Conservation (phyloP, 2,888 invertebrate species). For the Phragmatobia fuliginosa region DNA sequence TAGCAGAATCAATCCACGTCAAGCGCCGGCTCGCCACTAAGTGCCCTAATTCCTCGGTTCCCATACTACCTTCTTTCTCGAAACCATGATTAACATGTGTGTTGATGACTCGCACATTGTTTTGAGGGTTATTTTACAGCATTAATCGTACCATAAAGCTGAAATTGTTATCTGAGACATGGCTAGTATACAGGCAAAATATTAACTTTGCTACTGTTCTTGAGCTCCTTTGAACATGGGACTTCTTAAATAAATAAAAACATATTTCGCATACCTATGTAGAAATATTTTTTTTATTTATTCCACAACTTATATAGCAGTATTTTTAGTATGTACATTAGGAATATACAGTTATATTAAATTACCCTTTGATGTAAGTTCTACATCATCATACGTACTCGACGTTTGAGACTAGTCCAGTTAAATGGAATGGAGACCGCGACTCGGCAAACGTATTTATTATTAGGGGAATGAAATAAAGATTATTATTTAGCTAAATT, state of each 20-base stretch:
- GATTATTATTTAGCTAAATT: too few species aligned
- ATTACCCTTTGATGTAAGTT: too few species aligned
- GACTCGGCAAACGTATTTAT: too few species aligned
- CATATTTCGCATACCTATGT: too few species aligned
- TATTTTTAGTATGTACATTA: neutral
- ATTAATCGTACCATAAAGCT: neutral
- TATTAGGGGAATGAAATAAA: too few species aligned
- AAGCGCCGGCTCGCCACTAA: conserved; percentile 63
- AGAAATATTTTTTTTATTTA: too few species aligned
- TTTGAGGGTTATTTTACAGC: neutral
- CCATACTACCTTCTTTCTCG: conserved; percentile 62
- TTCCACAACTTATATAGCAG: too few species aligned
- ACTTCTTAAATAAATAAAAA: too few species aligned
- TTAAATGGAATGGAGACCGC: too few species aligned
- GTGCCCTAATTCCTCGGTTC: conserved; percentile 71
- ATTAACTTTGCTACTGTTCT: neutral
- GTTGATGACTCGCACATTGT: neutral
- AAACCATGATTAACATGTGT: conserved; percentile 40
- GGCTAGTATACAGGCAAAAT: neutral
- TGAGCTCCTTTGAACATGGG: neutral
- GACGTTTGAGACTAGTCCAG: neutral
- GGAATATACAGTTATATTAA: neutral
- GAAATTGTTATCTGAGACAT: neutral
- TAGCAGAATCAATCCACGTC: conserved; percentile 75
- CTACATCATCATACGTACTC: neutral